phyloP scores from a whole-genome alignment of 1,140 invertebrate species.

The Eufriesea mexicana region DNA sequence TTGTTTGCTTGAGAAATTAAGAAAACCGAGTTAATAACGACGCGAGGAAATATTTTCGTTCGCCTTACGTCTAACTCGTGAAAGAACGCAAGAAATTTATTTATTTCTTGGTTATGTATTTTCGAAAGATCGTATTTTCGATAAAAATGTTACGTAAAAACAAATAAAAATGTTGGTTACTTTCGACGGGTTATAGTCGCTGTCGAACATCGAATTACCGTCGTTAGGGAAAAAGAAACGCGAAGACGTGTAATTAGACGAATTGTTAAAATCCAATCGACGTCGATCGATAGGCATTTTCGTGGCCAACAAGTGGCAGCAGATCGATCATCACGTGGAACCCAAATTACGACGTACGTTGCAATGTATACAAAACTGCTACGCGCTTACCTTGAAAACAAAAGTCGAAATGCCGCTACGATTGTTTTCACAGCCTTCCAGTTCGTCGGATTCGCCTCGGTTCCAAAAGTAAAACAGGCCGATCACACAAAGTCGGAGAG shows the following conservation, averaged over 20 bases:
- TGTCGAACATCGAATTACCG: background rate
- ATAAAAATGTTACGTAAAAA: background rate
- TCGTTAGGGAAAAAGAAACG: background rate
- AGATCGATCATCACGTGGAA: slow-evolving; percentile 43
- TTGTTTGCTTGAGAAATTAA: background rate
- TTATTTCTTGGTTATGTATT: background rate
- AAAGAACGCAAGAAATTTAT: background rate
- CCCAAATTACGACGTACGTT: background rate
- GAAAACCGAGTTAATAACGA: background rate
- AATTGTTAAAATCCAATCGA: background rate
- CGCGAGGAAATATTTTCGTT: background rate
- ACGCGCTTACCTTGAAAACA: slow-evolving; percentile 32
- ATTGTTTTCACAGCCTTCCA: slow-evolving; percentile 24
- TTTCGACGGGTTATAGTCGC: too few species aligned
- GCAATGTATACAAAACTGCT: background rate
- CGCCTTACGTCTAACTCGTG: background rate
- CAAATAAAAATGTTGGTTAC: background rate
- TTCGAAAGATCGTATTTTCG: background rate
- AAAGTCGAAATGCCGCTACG: slow-evolving; percentile 2
- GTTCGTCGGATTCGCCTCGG: slow-evolving; percentile 4
- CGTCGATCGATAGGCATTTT: slow-evolving; percentile 28
- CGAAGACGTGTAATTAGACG: background rate
- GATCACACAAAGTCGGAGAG: background rate
- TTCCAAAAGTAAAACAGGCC: slow-evolving; percentile 5
- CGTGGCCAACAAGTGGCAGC: slow-evolving; percentile 60